Conservation (phyloP, 1,140 invertebrate genomes). For the Zaprionus inermis region DNA sequence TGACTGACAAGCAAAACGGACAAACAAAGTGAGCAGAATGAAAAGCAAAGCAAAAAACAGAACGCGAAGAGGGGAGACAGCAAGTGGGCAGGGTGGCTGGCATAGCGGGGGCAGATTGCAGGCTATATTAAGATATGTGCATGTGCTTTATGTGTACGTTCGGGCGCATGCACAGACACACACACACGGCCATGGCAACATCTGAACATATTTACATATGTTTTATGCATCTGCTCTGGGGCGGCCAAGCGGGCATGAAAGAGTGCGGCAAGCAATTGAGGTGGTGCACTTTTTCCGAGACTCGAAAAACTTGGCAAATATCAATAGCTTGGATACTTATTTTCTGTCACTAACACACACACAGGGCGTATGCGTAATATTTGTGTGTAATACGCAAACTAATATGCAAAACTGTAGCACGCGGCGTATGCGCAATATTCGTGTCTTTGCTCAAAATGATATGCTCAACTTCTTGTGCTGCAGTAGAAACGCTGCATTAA, state of each 20-base stretch:
- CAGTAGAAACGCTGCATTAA: conserved; percentile 60
- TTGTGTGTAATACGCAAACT: too few relatives aligned
- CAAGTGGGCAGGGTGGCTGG: background rate
- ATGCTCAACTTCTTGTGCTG: conserved; percentile 37
- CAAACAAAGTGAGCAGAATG: conserved; percentile 19
- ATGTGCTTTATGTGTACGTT: conserved; percentile 30
- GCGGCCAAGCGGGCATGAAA: background rate
- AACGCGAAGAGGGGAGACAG: background rate
- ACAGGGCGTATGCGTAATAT: too few relatives aligned
- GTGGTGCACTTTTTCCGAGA: background rate
- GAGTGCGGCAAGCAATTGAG: background rate
- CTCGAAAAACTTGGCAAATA: background rate
- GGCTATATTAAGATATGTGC: conserved; percentile 52
- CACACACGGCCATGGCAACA: background rate
- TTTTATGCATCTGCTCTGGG: conserved; percentile 20
- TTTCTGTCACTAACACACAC: background rate
- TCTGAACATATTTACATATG: conserved; percentile 21
- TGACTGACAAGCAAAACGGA: conserved; percentile 34
- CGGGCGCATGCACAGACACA: background rate
- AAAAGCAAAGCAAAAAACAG: background rate
- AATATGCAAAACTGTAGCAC: background rate
- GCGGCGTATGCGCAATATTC: conserved; percentile 8
- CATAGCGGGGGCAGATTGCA: conserved; percentile 10
- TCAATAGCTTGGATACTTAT: conserved; percentile 4
- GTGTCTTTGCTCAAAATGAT: conserved; percentile 35